Evolutionary conservation across 2,797 vertebrate genomes (phyloP), one percentile per base, ranked within the genome.

Genomic region (Bradypus variegatus): DNA sequence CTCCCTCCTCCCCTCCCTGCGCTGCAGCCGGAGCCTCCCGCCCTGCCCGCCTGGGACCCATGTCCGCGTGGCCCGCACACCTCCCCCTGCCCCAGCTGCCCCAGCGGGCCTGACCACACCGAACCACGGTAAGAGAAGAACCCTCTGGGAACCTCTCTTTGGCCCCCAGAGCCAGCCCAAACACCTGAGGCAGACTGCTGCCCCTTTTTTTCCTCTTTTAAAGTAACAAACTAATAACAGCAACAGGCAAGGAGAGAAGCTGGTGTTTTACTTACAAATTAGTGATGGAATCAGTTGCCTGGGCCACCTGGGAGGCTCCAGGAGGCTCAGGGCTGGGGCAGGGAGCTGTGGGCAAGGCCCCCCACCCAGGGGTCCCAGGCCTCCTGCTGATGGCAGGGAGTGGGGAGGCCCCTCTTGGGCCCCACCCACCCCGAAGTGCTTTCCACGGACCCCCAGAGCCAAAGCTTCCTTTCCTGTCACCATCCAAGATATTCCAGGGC

Each of bases 221-320:
- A 92, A 81, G 67, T 64, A 70, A 81, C 62, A 90, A 78, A 48
- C 45, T 83, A 76, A 94, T 87, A 88, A 94, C 95, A 95, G 53
- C 38, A 67, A 82, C 31, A 60, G 38, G 67, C 53, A 76, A 91
- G n/a, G 86, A 88, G 79, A 90, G 76, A 92, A 84, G 55, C 60
- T 89, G 75, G 85, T 82, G 58, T 70, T 88, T 94, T 91, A 93
- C 86, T 89, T 89, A 94, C 83, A 93, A 73, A 92, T 93, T 67
- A 92, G 53, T 92, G 67, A 80, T 77, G 70, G 78, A 86, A 73
- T 64, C 45, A 79, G 89, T 83, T 70, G 36, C 18, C 5, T 67
- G 75, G 78, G 38, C 55, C 45, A 79, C 33, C 62, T 29, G 67
- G 27, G 29, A 70, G 64, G 38, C 80, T 69, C 38, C 53, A n/a